Evolutionary conservation across 2,797 vertebrate genomes (phyloP).

Genomic region (Euthynnus affinis): DNA sequence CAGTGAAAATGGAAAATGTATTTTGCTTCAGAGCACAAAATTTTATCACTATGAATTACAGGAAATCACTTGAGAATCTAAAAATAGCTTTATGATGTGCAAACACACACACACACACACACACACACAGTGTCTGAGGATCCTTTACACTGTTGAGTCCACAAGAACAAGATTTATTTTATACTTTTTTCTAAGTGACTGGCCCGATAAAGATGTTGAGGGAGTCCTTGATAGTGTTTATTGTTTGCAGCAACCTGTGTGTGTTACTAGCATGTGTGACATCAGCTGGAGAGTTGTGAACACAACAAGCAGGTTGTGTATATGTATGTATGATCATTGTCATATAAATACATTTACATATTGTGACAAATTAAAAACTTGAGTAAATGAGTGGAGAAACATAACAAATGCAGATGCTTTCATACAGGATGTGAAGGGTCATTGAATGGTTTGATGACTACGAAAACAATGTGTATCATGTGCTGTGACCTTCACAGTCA

Average conservation of each 20-base stretch:
- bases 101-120: neutral
- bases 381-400: too few species aligned
- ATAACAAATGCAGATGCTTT: too few species aligned
- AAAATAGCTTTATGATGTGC: neutral
- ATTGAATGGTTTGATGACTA: too few species aligned
- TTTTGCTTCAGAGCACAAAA: neutral
- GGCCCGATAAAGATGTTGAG: slow-evolving; percentile 11
- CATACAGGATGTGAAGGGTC: too few species aligned
- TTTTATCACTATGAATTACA: neutral
- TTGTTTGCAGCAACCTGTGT: slow-evolving; percentile 4
- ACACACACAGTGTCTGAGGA: neutral
- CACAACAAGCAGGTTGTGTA: neutral
- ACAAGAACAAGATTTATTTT: slow-evolving; percentile 16
- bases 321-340: neutral
- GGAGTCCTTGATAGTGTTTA: slow-evolving; percentile 19
- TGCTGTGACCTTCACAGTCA: neutral
- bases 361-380: neutral
- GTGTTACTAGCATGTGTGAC: neutral
- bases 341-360: too few species aligned
- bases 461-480: neutral
- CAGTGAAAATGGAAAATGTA: slow-evolving; percentile 1
- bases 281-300: neutral
- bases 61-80: neutral
- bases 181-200: slow-evolving; percentile 26
- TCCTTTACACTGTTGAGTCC: slow-evolving; percentile 1